These are phyloP conservation scores for Paragorgia papillata DNA, from an alignment of 92 coral and sea anemone species.

Conservation along the genomic window DNA sequence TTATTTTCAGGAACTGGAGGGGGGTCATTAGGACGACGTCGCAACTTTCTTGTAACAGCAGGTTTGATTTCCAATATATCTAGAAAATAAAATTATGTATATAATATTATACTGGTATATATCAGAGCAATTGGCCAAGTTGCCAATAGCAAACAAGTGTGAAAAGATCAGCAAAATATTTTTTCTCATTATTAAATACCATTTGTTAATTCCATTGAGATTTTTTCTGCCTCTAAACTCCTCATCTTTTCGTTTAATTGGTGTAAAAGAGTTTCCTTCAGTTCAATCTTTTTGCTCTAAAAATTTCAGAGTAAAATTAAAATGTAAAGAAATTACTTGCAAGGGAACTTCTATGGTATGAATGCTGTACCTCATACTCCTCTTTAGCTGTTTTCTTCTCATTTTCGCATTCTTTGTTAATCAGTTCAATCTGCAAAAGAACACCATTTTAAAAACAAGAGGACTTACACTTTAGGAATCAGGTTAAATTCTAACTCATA, in stretches of 20 bases:
- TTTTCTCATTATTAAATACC: constrained; percentile 51
- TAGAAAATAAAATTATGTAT: constrained; percentile 5
- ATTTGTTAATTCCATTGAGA: constrained; percentile 97
- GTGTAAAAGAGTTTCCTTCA: constrained; percentile 85
- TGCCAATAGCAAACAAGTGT: no score
- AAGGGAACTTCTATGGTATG: no score
- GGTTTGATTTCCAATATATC: constrained; percentile 97
- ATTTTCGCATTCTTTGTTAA: constrained; percentile 83
- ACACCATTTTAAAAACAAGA: no score
- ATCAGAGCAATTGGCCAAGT: not conserved
- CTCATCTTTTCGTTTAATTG: constrained; percentile 90
- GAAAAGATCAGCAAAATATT: not conserved
- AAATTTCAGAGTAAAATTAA: not conserved
- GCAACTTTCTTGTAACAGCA: constrained; percentile 92
- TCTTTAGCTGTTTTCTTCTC: constrained; percentile 89
- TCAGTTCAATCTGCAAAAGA: constrained; percentile 71
- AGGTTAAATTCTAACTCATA: no score
- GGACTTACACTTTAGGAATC: not conserved
- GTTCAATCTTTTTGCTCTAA: constrained; percentile 89
- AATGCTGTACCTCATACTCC: constrained; percentile 82
- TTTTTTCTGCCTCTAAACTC: constrained; percentile 82
- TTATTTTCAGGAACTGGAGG: constrained; percentile 98
- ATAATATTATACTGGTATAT: not conserved
- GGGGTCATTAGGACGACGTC: constrained; percentile 97
- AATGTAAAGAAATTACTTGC: no score